Conservation (phyloP, 2,797 vertebrate genomes). For the Neoniphon sammara region DNA sequence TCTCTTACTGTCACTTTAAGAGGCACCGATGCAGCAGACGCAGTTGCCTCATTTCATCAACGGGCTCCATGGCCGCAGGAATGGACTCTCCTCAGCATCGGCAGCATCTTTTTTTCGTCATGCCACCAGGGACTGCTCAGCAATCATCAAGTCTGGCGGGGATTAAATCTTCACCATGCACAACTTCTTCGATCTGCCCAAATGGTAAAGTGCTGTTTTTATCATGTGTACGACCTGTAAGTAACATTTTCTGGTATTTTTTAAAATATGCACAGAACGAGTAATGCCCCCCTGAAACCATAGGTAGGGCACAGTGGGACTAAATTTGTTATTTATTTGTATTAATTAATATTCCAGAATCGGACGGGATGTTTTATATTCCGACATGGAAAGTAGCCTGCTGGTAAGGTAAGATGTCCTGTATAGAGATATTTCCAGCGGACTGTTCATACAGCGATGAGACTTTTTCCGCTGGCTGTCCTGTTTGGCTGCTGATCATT, state of each 20-base stretch:
- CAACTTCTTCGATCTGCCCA: constrained; percentile 52
- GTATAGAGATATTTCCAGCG: constrained; percentile 13
- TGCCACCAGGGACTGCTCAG: constrained; percentile 57
- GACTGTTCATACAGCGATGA: neutral
- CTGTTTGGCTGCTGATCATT: neutral
- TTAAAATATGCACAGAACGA: neutral
- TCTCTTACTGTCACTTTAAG: constrained; percentile 80
- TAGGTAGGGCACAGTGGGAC: constrained; percentile 63
- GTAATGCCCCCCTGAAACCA: constrained; percentile 1
- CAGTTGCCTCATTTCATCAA: constrained; percentile 74
- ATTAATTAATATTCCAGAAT: neutral
- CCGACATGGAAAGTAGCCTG: constrained; percentile 22
- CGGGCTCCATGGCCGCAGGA: constrained; percentile 72
- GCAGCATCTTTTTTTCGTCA: constrained; percentile 52
- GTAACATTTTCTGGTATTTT: neutral
- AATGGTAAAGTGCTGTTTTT: constrained; percentile 48
- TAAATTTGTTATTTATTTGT: constrained; percentile 30
- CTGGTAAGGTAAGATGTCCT: constrained; percentile 21
- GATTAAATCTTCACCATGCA: constrained; percentile 52
- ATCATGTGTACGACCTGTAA: neutral
- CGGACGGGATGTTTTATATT: neutral
- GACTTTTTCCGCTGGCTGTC: constrained; percentile 19
- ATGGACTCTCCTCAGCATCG: constrained; percentile 71
- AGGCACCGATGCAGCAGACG: constrained; percentile 72
- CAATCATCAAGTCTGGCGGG: constrained; percentile 53